Percentiles rank a stretch among this genome's conserved stretches.
phyloP scores from a whole-genome alignment of 2,888 invertebrate genomes.

The Microctonus hyperodae region DNA sequence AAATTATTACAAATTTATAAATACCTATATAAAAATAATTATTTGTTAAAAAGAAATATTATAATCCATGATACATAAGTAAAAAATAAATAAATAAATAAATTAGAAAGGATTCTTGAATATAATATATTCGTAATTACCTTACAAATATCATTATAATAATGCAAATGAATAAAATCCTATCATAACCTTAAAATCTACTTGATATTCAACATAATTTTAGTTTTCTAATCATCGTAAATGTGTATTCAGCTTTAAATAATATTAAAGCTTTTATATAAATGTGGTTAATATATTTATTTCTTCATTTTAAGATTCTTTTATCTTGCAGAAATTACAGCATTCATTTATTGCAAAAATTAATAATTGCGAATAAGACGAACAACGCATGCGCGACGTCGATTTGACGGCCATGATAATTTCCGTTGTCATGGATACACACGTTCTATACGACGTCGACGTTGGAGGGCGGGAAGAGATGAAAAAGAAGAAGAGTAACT shows the following conservation, averaged over 20 bases:
- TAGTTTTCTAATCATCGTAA: too few relatives aligned
- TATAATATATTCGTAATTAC: too few relatives aligned
- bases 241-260: too few relatives aligned
- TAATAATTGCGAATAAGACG: conserved; percentile 17
- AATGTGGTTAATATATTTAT: too few relatives aligned
- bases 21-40: neutral
- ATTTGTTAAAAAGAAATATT: neutral
- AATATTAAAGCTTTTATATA: too few relatives aligned
- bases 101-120: too few relatives aligned
- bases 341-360: neutral
- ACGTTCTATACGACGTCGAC: conserved; percentile 23
- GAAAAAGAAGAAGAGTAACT: neutral
- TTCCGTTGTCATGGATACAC: conserved; percentile 55
- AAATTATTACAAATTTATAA: conserved; percentile 8
- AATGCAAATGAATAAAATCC: too few relatives aligned
- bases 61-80: neutral
- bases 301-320: too few relatives aligned
- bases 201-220: too few relatives aligned
- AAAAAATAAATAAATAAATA: neutral
- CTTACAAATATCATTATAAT: too few relatives aligned
- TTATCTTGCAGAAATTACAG: too few relatives aligned
- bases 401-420: conserved; percentile 54
- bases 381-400: conserved; percentile 50
- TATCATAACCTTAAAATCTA: too few relatives aligned
- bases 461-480: conserved; percentile 12